These are phyloP conservation scores for Drosophila sordidapex DNA, from an alignment of 2,888 invertebrate genomes.

Conservation along the genomic window DNA sequence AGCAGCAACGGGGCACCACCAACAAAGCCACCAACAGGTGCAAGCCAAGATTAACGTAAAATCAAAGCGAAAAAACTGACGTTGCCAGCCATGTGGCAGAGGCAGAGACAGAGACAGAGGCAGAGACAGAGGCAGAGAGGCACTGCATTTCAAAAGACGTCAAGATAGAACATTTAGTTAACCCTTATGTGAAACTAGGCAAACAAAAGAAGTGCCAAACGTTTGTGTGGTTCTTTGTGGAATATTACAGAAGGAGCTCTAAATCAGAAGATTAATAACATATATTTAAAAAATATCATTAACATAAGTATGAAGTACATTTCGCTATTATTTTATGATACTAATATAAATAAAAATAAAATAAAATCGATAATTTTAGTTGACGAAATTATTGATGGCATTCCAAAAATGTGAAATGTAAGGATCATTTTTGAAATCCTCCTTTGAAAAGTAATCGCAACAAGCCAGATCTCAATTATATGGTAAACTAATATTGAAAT, in stretches of 20 bases:
- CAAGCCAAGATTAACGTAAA: constrained; percentile 77
- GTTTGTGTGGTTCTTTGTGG: neutral
- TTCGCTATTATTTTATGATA: too few species aligned
- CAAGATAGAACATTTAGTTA: constrained; percentile 60
- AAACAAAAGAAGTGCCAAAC: neutral
- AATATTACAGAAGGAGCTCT: neutral
- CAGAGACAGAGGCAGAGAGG: constrained; percentile 1
- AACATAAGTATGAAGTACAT: too few species aligned
- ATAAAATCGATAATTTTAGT: neutral
- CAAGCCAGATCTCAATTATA: neutral
- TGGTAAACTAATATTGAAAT: neutral
- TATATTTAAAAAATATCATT: too few species aligned
- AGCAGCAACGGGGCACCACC: constrained; percentile 20
- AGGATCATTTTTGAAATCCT: neutral
- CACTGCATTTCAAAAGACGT: constrained; percentile 36
- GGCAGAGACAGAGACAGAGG: constrained; percentile 1
- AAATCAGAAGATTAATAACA: neutral
- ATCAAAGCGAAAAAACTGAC: constrained; percentile 76
- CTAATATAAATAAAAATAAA: neutral
- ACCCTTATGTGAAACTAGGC: constrained; percentile 28
- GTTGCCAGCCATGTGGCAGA: constrained; percentile 53
- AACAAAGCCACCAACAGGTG: constrained; percentile 63
- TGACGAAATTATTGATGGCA: neutral
- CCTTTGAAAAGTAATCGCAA: neutral
- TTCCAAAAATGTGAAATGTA: neutral